Evolutionary conservation across 2,113 vertebrate species (phyloP).

Genomic region (Hystrix brachyura): DNA sequence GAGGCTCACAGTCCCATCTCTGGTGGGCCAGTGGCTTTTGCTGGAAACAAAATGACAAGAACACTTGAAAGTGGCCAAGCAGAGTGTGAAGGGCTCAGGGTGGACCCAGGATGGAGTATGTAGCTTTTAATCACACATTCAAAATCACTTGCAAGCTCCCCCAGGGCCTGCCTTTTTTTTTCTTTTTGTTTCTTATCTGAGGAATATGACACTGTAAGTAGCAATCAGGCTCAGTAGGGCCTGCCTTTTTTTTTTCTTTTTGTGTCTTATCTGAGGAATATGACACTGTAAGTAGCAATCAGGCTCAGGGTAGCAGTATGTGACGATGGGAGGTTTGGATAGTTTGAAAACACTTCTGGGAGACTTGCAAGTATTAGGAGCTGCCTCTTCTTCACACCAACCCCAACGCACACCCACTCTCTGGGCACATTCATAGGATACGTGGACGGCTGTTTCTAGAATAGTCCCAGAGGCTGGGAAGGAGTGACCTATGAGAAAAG

Average conservation of each 20-base stretch:
- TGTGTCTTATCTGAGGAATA: not conserved
- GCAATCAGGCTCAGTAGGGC: not conserved
- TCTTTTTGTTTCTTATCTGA: not conserved
- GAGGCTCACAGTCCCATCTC: not conserved
- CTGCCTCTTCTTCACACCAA: not conserved
- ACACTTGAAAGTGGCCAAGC: not conserved
- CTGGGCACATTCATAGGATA: no score
- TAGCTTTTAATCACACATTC: not conserved
- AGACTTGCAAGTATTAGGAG: not conserved
- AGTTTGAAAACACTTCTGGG: not conserved
- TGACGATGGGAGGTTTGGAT: no score
- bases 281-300: not conserved
- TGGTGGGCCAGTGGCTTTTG: not conserved
- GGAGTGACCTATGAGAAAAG: not conserved
- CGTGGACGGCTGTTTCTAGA: not conserved
- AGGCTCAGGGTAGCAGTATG: accelerated
- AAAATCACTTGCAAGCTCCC: not conserved
- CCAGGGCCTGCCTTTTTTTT: not conserved
- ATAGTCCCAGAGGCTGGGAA: no score
- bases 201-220: no score
- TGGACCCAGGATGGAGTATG: no score
- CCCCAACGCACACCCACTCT: not conserved
- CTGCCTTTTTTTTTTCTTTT: no score
- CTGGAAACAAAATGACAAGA: not conserved
- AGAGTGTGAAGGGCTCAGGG: not conserved